A percentile compares a stretch with the other conserved stretches of the same genome.
Conservation (phyloP, 2,888 invertebrate genomes). For the Xestia rhomboidea region DNA sequence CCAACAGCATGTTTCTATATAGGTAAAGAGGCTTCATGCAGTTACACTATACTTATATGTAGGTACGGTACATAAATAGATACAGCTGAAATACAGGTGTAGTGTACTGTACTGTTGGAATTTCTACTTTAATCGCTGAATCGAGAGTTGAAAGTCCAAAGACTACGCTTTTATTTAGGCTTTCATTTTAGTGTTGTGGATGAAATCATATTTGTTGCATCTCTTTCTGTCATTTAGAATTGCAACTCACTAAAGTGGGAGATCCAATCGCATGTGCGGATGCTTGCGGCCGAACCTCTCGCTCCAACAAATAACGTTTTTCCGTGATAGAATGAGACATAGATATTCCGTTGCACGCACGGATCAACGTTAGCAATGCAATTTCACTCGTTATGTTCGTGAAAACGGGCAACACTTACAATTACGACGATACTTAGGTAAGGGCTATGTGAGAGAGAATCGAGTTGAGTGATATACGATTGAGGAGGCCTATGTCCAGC, state of each 20-base stretch:
- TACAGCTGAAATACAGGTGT: not conserved
- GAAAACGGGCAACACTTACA: not conserved
- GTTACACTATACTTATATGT: not conserved
- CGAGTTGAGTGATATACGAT: too few species aligned
- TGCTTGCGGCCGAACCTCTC: not conserved
- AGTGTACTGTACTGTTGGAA: not conserved
- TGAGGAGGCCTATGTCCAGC: too few species aligned
- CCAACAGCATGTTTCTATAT: not conserved
- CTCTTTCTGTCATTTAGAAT: not conserved
- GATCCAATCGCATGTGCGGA: not conserved
- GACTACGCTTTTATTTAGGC: not conserved
- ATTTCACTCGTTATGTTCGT: not conserved
- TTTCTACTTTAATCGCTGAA: not conserved
- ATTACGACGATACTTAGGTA: not conserved
- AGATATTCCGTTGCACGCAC: not conserved
- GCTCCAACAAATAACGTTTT: not conserved
- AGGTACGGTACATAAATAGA: not conserved
- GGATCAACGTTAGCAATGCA: not conserved
- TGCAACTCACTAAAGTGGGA: not conserved
- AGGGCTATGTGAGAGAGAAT: not conserved
- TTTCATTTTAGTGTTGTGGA: not conserved
- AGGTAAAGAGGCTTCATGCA: not conserved
- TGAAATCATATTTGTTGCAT: not conserved
- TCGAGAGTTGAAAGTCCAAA: not conserved
- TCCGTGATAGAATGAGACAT: not conserved